These are phyloP conservation scores for Diplazon laetatorius DNA, from an alignment of 2,888 invertebrate genomes.

Conservation along the genomic window DNA sequence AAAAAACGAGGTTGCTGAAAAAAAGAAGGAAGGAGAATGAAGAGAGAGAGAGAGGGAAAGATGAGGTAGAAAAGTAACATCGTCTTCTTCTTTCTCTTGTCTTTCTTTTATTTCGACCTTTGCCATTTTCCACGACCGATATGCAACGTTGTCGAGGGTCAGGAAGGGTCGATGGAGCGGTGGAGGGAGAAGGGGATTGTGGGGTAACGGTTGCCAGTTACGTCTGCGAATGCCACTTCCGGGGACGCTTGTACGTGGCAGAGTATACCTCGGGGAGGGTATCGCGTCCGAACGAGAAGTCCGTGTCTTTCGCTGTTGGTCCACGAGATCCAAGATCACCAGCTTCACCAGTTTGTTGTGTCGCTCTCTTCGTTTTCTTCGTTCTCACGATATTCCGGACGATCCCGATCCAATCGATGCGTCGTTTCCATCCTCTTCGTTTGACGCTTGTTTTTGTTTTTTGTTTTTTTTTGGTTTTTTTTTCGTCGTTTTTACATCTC, in stretches of 20 bases:
- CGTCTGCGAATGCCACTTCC: constrained; percentile 51
- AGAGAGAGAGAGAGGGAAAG: not conserved
- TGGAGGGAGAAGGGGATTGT: too few species aligned
- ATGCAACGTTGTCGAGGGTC: constrained; percentile 40
- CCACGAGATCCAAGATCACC: constrained; percentile 28
- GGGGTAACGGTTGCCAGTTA: constrained; percentile 38
- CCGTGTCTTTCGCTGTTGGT: constrained; percentile 9
- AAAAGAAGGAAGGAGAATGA: too few species aligned
- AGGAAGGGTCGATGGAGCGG: too few species aligned
- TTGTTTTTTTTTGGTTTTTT: constrained; percentile 6
- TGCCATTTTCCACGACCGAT: constrained; percentile 26
- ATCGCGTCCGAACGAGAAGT: constrained; percentile 41
- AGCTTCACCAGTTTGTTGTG: too few species aligned
- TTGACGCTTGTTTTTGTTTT: constrained; percentile 3
- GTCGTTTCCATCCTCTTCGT: constrained; percentile 47
- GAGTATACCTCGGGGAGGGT: constrained; percentile 36
- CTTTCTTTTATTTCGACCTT: constrained; percentile 17
- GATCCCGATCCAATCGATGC: constrained; percentile 56
- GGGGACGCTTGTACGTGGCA: not conserved
- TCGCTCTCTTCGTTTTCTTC: too few species aligned
- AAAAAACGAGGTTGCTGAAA: too few species aligned
- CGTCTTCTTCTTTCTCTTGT: too few species aligned
- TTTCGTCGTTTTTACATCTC: not conserved
- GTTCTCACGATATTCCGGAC: constrained; percentile 40
- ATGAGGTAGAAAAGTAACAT: constrained; percentile 46